Evolutionary conservation across 2,797 vertebrate genomes (phyloP).

Genomic region (Alfaro cultratus): DNA sequence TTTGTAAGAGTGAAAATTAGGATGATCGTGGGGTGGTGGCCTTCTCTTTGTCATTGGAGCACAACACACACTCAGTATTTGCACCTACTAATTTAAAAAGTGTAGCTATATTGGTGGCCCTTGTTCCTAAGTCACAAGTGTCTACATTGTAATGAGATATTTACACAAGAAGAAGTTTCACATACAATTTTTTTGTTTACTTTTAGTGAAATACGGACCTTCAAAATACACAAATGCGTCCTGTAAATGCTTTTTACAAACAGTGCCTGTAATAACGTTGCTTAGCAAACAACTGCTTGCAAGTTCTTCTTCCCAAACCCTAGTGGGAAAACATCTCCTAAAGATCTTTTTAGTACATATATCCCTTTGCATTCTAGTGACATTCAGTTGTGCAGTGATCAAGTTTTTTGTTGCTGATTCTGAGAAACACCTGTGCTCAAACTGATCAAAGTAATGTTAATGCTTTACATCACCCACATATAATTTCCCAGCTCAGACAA

Average conservation of each 20-base stretch:
- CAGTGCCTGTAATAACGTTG: too few relatives aligned
- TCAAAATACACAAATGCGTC: too few relatives aligned
- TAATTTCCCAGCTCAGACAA: background rate
- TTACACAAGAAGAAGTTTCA: too few relatives aligned
- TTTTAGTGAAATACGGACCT: too few relatives aligned
- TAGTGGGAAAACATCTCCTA: background rate
- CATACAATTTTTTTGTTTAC: too few relatives aligned
- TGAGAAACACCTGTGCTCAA: background rate
- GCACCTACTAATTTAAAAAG: too few relatives aligned
- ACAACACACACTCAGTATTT: constrained; percentile 3
- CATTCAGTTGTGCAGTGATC: background rate
- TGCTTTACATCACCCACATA: background rate
- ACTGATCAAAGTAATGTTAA: background rate
- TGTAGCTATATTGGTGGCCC: too few relatives aligned
- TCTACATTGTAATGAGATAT: too few relatives aligned
- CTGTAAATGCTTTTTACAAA: too few relatives aligned
- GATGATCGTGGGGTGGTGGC: constrained; percentile 28
- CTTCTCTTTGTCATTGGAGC: constrained; percentile 37
- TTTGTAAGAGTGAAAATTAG: constrained; percentile 11
- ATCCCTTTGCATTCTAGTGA: background rate
- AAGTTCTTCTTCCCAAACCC: background rate
- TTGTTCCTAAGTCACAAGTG: too few relatives aligned
- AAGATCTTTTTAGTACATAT: background rate
- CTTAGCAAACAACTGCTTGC: background rate
- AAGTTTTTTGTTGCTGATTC: background rate